A percentile compares a stretch with the other conserved stretches of the same genome.
Conservation (phyloP, 2,888 invertebrate genomes). For the Drosophila flavopinicola region DNA sequence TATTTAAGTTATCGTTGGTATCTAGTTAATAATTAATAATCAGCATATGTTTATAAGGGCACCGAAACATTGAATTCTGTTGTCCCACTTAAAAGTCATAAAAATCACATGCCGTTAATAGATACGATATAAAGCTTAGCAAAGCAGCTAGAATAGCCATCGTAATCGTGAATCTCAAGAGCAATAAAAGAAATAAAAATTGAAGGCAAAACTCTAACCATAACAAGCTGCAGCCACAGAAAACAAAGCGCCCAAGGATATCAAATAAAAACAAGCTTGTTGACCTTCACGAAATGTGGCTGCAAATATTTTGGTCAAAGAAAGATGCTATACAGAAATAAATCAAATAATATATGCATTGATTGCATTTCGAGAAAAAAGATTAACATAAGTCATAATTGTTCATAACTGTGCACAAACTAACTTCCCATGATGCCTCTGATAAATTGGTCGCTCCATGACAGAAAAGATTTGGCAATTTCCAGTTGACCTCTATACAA, state of each 20-base stretch:
- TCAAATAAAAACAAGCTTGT: slow-evolving; percentile 26
- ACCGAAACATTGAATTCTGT: slow-evolving; percentile 11
- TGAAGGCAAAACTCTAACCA: slow-evolving; percentile 40
- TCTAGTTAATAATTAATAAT: slow-evolving; percentile 34
- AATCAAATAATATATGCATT: slow-evolving; percentile 1
- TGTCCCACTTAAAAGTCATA: slow-evolving; percentile 53
- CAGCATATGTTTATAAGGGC: slow-evolving; percentile 10
- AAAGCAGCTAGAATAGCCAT: slow-evolving; percentile 55
- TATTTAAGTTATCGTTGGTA: not conserved
- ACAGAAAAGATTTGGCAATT: slow-evolving; percentile 28
- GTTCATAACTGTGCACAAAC: not conserved
- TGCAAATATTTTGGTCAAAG: slow-evolving; percentile 32
- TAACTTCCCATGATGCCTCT: not conserved
- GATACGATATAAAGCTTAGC: slow-evolving; percentile 34
- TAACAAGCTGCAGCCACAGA: slow-evolving; percentile 28
- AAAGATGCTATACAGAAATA: slow-evolving; percentile 18
- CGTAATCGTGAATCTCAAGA: slow-evolving; percentile 63
- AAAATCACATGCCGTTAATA: slow-evolving; percentile 33
- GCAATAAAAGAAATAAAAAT: slow-evolving; percentile 39
- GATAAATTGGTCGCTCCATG: slow-evolving; percentile 5
- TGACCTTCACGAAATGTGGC: slow-evolving; percentile 34
- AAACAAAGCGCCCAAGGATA: slow-evolving; percentile 33
- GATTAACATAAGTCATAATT: slow-evolving; percentile 13
- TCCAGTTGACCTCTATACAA: slow-evolving; percentile 2
- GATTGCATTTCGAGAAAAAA: not conserved